Base-by-base conservation (phyloP, 2,113 vertebrate genomes). In the Ochotona princeps region DNA sequence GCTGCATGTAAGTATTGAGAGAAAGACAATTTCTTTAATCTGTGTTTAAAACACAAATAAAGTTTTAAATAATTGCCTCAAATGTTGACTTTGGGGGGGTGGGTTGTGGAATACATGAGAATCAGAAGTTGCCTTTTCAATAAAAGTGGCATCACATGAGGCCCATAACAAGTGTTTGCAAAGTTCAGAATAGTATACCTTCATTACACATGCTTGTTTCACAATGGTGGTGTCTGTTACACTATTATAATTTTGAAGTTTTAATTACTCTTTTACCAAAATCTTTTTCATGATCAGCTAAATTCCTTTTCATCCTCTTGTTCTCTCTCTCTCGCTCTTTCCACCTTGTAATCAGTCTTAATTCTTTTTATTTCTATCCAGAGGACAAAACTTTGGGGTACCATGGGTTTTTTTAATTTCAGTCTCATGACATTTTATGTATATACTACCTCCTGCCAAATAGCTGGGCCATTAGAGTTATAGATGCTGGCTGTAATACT, bases 401-500 rank as follows among this genome's bases (percentile, higher is more conserved):
- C 96, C 84, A 96, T 86, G 95, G 96, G 83, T 94, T 84, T 96
- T 97, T 97, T 84, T 91, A 69, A 92, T 97, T 96, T 97, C 91
- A 94, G 47, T 87, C 89, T 94, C 61, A 91, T 61, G 60, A 90
- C 86, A 97, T 96, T 97, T 97, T 97, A 91, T 97, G 92, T 96
- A 96, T 93, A 95, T 95, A 91, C 97, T 95, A 84, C 80, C 57
- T 97, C 95, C 96, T 97, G 97, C 97, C 97, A 98, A 97, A 96
- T 96, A 97, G 95, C 83, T 97, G 83, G 91, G 78, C 90, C 84
- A 95, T 96, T 96, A 97, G 96, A 95, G 97, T 96, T 96, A 95
- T 96, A 97, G 95, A 97, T 97, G 91, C 94, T 96, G 97, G 95
- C 93, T 97, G 97, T 95, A 98, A 96, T 90, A 95, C 90, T 97